Percentiles rank a stretch among this genome's conserved stretches.
Evolutionary conservation across 1,140 invertebrate genomes (phyloP).

Genomic region (Oppia nitens): DNA sequence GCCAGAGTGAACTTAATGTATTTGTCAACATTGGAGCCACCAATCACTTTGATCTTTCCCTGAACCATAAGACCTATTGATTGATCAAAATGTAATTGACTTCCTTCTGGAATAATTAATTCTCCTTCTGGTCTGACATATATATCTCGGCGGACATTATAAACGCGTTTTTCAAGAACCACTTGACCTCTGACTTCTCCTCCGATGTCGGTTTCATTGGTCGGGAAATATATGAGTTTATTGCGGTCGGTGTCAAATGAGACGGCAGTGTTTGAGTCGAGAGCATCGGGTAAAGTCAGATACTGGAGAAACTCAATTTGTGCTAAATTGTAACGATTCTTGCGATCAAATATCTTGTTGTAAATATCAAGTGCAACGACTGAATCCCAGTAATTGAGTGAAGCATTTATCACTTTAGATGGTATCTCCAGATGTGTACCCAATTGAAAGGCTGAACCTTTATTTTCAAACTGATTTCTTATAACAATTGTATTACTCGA

Average conservation of each 20-base stretch:
- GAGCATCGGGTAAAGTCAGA: slow-evolving; percentile 35
- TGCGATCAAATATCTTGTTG: slow-evolving; percentile 55
- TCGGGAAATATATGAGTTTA: slow-evolving; percentile 20
- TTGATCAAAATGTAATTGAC: slow-evolving; percentile 59
- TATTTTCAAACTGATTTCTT: slow-evolving; percentile 83
- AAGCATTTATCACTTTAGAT: slow-evolving; percentile 78
- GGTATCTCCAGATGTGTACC: slow-evolving; percentile 87
- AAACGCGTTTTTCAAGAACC: slow-evolving; percentile 52
- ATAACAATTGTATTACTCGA: slow-evolving; percentile 67
- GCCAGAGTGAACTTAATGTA: not conserved
- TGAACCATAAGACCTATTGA: slow-evolving; percentile 92
- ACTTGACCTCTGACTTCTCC: slow-evolving; percentile 76
- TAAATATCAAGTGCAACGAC: slow-evolving; percentile 41
- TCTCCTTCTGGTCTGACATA: slow-evolving; percentile 63
- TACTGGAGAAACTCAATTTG: slow-evolving; percentile 70
- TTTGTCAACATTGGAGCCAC: not conserved
- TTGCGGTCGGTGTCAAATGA: slow-evolving; percentile 22
- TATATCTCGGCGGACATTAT: slow-evolving; percentile 66
- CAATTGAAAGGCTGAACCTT: slow-evolving; percentile 74
- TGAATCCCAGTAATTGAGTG: slow-evolving; percentile 78
- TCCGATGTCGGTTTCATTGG: slow-evolving; percentile 38
- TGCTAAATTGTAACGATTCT: slow-evolving; percentile 77
- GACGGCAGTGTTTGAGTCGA: slow-evolving; percentile 21
- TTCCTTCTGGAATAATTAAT: slow-evolving; percentile 64
- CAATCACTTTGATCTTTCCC: slow-evolving; percentile 49